These are phyloP conservation scores for Lithophane ornitopus DNA, from an alignment of 2,888 invertebrate genomes.

Conservation along the genomic window DNA sequence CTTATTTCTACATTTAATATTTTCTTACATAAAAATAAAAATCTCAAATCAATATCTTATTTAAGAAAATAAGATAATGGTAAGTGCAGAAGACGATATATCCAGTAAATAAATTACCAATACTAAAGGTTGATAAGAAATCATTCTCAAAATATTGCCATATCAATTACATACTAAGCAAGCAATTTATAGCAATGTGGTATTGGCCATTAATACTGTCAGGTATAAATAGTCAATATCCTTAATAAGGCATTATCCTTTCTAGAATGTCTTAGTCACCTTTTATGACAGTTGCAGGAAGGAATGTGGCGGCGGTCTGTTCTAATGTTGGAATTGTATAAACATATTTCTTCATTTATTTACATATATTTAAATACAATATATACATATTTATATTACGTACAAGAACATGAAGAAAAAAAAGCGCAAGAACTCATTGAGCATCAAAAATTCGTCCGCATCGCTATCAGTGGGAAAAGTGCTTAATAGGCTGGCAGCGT, in stretches of 20 bases:
- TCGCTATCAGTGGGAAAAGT: not conserved
- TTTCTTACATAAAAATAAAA: not conserved
- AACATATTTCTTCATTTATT: constrained; percentile 1
- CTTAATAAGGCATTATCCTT: constrained; percentile 57
- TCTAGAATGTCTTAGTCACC: constrained; percentile 55
- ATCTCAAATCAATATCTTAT: too few species aligned
- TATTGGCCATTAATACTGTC: constrained; percentile 6
- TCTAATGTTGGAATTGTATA: constrained; percentile 17
- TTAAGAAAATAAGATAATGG: not conserved
- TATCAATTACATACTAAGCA: constrained; percentile 43
- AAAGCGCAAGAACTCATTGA: not conserved
- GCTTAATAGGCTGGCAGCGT: too few species aligned
- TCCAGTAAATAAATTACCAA: constrained; percentile 9
- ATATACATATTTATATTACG: too few species aligned
- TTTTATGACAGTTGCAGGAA: constrained; percentile 50
- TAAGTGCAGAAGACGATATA: not conserved
- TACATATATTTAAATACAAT: too few species aligned
- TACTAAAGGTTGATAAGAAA: not conserved
- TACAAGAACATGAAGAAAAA: too few species aligned
- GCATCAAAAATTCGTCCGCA: not conserved
- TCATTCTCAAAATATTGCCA: constrained; percentile 34
- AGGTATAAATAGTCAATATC: constrained; percentile 34
- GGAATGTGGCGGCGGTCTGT: constrained; percentile 36
- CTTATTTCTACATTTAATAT: not conserved
- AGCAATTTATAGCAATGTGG: constrained; percentile 28